Conservation (phyloP, 2,888 invertebrate genomes). For the Patella pellucida region DNA sequence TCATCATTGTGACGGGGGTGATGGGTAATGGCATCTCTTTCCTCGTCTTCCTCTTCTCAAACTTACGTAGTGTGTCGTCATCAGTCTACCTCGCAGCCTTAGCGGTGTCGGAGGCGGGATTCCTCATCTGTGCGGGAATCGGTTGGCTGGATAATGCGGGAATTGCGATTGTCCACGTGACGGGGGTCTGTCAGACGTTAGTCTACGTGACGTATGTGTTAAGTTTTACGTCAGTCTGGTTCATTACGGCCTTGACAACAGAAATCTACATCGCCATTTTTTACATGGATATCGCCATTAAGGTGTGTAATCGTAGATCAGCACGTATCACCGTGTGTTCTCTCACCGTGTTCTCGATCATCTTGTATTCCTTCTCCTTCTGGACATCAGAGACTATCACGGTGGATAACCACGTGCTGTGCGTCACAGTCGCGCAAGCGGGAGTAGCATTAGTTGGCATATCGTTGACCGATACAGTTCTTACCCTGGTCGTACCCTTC, state of each 20-base stretch:
- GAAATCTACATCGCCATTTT: conserved; percentile 54
- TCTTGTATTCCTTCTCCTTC: conserved; percentile 46
- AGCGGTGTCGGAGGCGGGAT: conserved; percentile 50
- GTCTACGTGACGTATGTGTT: conserved; percentile 53
- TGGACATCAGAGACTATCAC: conserved; percentile 44
- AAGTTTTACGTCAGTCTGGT: conserved; percentile 57
- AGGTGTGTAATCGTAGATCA: conserved; percentile 37
- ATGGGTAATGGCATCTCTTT: conserved; percentile 51
- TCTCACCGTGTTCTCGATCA: conserved; percentile 35
- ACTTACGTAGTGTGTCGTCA: conserved; percentile 46
- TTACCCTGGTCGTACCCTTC: conserved; percentile 83
- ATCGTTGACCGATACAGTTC: conserved; percentile 76
- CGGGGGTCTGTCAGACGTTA: conserved; percentile 51
- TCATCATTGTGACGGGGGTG: conserved; percentile 50
- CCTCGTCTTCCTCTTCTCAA: conserved; percentile 47
- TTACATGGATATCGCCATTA: conserved; percentile 40
- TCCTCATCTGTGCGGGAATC: conserved; percentile 46
- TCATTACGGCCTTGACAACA: conserved; percentile 52
- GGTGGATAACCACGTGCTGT: conserved; percentile 6
- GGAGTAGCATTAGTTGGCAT: conserved; percentile 42
- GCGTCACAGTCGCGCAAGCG: conserved; percentile 9
- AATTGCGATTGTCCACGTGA: conserved; percentile 41
- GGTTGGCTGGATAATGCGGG: conserved; percentile 52
- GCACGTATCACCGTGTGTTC: conserved; percentile 40
- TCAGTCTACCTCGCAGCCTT: conserved; percentile 53